Base-by-base conservation (phyloP, 2,797 vertebrate species). In the Nannoperca australis region DNA sequence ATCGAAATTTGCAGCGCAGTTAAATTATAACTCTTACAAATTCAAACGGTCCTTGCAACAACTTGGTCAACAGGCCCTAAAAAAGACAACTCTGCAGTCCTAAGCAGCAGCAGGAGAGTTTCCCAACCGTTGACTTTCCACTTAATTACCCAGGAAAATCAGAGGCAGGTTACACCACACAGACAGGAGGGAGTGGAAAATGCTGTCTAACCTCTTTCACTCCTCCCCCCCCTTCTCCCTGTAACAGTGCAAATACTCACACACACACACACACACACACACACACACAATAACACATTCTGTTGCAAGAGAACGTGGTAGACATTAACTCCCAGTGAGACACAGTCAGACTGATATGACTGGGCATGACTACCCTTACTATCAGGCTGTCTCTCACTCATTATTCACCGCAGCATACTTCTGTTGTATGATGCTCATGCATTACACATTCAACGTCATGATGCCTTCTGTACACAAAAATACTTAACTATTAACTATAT, bases 51-150 rank as follows among this genome's bases (percentile, higher is more conserved):
- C 24, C 24, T 27, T 27, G 24, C 24, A 27, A 27, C 24, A 27
- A 27, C 24, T 27, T 27, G 24, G 24, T 27, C 24, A 2, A 1
- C 24, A 27, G 24, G 24, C 24, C 24, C 2, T 27, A 27, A 27
- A 27, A 40, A 40, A n/a, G 8, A 38, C 78, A 76, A 32, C 54
- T 56, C 42, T 50, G 44, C 56, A 78, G 54, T 59, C 45, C 30
- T 7, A 10, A 63, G 49, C 22, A 62, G 56, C 60, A 78, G 56
- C 76, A 56, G 53, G 32, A 40, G 30, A 22, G 65, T 90, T 91
- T 84, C 79, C 73, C 78, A 87, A 87, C 70, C 7, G 32, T 71
- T 89, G 73, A 89, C 89, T 89, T 86, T 89, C 81, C 75, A 72
- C 87, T 89, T 70, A 80, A 84, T 91, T 83, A 78, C 76, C 68